Conservation (phyloP, 2,113 vertebrate genomes). For the Probosciger aterrimus region DNA sequence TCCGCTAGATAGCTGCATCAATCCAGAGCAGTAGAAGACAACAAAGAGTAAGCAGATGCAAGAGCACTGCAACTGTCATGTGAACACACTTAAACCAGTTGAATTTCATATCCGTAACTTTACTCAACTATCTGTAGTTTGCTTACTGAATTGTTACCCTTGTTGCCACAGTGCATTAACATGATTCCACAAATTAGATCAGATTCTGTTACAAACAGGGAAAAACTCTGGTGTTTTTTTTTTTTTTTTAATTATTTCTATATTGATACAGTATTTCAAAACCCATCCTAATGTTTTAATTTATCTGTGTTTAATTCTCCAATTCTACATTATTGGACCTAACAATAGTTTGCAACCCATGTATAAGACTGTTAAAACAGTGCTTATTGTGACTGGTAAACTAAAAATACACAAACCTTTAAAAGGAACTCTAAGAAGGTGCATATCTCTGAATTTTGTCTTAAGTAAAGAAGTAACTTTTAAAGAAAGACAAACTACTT, state of each 20-base stretch:
- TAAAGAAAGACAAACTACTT: not conserved
- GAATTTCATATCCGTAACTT: not conserved
- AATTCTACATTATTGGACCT: not conserved
- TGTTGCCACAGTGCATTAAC: not conserved
- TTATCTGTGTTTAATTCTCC: not conserved
- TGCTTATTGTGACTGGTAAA: not conserved
- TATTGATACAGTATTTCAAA: not conserved
- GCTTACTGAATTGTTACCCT: not conserved
- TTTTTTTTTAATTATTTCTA: not conserved
- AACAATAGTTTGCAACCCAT: not conserved
- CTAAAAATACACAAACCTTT: not conserved
- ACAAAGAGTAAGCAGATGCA: not conserved
- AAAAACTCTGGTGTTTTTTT: not conserved
- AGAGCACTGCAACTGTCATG: not conserved
- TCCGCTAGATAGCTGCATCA: not conserved
- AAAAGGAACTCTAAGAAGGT: not conserved
- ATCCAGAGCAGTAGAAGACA: not conserved
- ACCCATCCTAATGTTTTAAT: not conserved
- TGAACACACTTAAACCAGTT: not conserved
- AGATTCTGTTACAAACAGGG: not conserved
- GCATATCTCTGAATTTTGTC: not conserved
- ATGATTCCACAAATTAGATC: not conserved
- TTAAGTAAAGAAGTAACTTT: not conserved
- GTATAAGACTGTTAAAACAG: not conserved
- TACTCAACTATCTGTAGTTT: not conserved